Evolutionary conservation across 92 coral and sea anemone genomes (phyloP), one percentile per base, ranked within the genome.

Genomic region (Meandrina meandrites): DNA sequence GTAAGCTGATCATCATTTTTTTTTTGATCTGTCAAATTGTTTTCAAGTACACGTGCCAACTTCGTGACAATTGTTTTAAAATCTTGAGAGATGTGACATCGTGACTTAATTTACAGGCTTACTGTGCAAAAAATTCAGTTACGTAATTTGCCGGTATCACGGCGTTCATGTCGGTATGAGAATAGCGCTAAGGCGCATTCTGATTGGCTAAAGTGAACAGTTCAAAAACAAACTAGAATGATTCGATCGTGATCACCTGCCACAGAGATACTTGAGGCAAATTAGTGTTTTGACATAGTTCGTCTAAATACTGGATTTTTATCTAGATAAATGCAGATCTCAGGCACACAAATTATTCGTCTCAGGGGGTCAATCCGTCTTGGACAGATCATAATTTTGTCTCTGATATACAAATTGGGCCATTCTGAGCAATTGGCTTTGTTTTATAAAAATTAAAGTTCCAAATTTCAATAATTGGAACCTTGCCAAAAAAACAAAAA

Each of bases 1-100:
- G 99, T 97, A 85, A 62, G 92, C 32, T 21, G 34, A 51, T 11
- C 48, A 22, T 42, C 19, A 18, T 7, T 12, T 56, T 32, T 9
- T n/a, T 37, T 31, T 79, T 81, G 70, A 81, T 73, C 62, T 70
- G 68, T 51, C 79, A 51, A 4, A 62, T 36, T 79, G 50, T 60
- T 35, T 35, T 6, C 16, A 36, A 2, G 84, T 15, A 9, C 78
- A 24, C 53, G 87, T 83, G 79, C 67, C 56, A 14, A 69, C 36
- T 7, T 66, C 57, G 40, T 62, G 85, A 47, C 84, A 22, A 68
- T 28, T 15, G 0, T 22, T 34, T 30, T 30, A 1, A 78, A 50
- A 79, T 7, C 8, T 48, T 21, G 16, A 7, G 40, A 28, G 28
- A 8, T 64, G 13, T 34, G 24, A 31, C 8, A 31, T 3, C 47